These are phyloP conservation scores for Salticus scenicus DNA, from an alignment of 2,888 invertebrate species.

Conservation along the genomic window DNA sequence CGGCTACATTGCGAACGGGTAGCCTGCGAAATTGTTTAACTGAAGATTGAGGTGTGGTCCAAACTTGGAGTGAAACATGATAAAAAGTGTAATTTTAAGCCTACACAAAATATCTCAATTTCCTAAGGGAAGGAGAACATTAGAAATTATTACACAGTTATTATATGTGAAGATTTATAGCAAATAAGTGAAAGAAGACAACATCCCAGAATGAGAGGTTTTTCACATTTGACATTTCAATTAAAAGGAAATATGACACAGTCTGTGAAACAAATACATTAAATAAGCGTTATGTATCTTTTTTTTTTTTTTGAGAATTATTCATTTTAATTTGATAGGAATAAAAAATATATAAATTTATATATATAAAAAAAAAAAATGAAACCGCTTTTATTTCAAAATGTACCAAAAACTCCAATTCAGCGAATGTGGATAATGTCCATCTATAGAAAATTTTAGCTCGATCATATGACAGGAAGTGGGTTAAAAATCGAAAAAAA, in stretches of 20 bases:
- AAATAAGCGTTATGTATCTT: too few species aligned
- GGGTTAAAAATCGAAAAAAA: too few species aligned
- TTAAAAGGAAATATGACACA: not conserved
- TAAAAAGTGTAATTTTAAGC: constrained; percentile 12
- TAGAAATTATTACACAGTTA: constrained; percentile 51
- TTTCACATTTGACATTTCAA: not conserved
- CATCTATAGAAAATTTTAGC: too few species aligned
- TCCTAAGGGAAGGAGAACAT: constrained; percentile 23
- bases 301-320: too few species aligned
- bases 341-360: too few species aligned
- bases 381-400: too few species aligned
- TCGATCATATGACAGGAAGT: too few species aligned
- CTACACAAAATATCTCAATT: constrained; percentile 27
- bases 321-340: too few species aligned
- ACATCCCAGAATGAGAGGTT: not conserved
- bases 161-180: constrained; percentile 27
- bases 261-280: too few species aligned
- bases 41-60: constrained; percentile 49
- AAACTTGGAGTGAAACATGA: not conserved
- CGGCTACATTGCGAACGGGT: not conserved
- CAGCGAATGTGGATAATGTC: too few species aligned
- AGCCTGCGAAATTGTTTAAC: constrained; percentile 61
- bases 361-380: too few species aligned
- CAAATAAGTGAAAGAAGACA: not conserved
- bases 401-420: too few species aligned